Evolutionary conservation across 1,140 invertebrate species (phyloP), one percentile per base, ranked within the genome.

Genomic region (Onthophagus taurus): DNA sequence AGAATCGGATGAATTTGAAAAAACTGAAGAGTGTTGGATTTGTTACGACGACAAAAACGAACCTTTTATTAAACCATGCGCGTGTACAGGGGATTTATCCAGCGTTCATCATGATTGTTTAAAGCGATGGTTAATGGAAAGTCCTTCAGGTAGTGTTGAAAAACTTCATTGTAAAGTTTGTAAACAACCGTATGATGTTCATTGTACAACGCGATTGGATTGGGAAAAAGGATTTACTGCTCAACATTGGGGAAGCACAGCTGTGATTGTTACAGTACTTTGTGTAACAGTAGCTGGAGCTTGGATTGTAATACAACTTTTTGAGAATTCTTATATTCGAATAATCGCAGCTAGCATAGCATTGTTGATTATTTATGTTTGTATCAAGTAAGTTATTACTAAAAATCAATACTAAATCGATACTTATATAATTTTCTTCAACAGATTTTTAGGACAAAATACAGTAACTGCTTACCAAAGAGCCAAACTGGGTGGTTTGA

Each of bases 41-140:
- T 95, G 89, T 66, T 94, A 93, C 57, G 90, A 95, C 64, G 79
- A 90, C 4, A 75, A 82, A 43, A 71, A 72, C 2, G 87, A 91
- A 61, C 80, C 85, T 3, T 68, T 94, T 17, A 93, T 95, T 59
- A 80, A 89, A 49, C 90, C 91, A 1, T 95, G 91, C 58, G 75
- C 80, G 33, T 95, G 90, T 65, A 83, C 84, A 43, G 91, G 91
- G 2, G 90, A 94, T 65, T 85, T 93, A 7, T 82, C 84, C 17
- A 81, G 79, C 21, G 89, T 92, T 14, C 90, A 95, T 68, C 89
- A 95, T 59, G 85, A 92, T 58, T 94, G 91, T 68, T 70, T 94
- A n/a, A 76, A 85, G 44, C 77, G 85, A 50, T 63, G 60, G 60
- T 36, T 64, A 37, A 58, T 64, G 47, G 62, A 63, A 45, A 65